Conservation (phyloP, 2,888 invertebrate genomes). For the Gibbula magus region DNA sequence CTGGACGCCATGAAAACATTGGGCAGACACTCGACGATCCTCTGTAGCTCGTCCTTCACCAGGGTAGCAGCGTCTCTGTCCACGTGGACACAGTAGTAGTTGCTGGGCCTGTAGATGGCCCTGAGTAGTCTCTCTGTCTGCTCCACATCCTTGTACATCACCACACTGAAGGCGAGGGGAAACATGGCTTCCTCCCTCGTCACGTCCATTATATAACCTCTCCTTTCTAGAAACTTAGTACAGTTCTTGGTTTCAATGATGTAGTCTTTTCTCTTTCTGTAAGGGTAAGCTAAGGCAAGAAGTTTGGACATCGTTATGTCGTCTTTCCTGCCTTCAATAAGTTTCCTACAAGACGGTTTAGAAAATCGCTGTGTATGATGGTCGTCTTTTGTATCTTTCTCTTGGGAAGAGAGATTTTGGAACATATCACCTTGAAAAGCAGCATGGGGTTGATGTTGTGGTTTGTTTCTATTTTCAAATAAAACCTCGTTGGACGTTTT, state of each 20-base stretch:
- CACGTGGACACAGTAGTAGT: constrained; percentile 25
- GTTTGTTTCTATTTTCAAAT: too few species aligned
- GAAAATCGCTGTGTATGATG: too few species aligned
- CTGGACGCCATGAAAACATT: not conserved
- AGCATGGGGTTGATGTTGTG: too few species aligned
- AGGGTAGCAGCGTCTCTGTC: not conserved
- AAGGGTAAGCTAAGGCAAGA: not conserved
- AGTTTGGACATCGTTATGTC: too few species aligned
- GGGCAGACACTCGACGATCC: not conserved
- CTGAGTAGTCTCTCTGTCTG: constrained; percentile 18
- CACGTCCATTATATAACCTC: not conserved
- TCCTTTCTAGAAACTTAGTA: not conserved
- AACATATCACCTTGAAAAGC: too few species aligned
- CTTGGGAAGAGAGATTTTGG: too few species aligned
- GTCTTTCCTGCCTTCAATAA: not conserved
- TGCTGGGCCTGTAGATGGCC: constrained; percentile 22
- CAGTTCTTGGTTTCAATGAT: not conserved
- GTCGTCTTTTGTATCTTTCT: too few species aligned
- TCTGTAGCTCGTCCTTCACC: not conserved
- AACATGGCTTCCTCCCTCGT: not conserved
- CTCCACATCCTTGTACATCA: not conserved
- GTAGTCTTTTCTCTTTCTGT: not conserved
- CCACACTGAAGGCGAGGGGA: not conserved
- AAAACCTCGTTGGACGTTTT: too few species aligned
- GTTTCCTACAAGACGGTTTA: not conserved